Evolutionary conservation across 1,140 invertebrate species (phyloP), one percentile per base, ranked within the genome.

Genomic region (Scaptomyza pallida): DNA sequence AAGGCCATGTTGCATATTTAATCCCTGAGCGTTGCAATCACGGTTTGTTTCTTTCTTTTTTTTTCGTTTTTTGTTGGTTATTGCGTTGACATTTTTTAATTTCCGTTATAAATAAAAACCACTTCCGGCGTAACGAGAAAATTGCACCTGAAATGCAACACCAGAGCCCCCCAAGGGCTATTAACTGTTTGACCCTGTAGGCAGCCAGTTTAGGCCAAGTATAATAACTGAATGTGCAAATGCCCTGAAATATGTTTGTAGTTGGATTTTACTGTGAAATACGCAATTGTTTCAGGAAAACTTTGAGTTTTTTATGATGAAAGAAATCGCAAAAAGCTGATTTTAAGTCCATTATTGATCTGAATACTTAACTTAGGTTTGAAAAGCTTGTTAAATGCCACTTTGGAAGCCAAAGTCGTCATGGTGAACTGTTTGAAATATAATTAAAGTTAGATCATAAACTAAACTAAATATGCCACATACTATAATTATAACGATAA

Each of bases 81-180:
- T 16, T 56, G 64, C 60, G 75, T 70, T 75, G 77, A 74, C 76
- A 85, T 80, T 81, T 86, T 86, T 86, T 86, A 86, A 86, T 86
- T 86, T 86, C 81, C 82, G 82, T 72, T 86, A 72, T 88, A 86
- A 86, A 86, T 81, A 74, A 88, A 88, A 81, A 78, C 78, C 82
- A 75, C 78, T 81, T 86, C 70, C 43, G 57, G 44, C 21, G 35
- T 13, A 17, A 4, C 21, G 33, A 45, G 57, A 1, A 62, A 33
- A 41, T 62, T 10, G n/a, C 16, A 69, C 41, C 41, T 69, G 26
- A 30, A 52, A 13, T 30, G 40, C 30, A 21, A 9, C 0, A n/a
- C 13, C 16, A 37, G 37, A n/a, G n/a, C n/a, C n/a, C n/a, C 6
- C 13, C 3, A 9, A 56, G 5, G 2, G 47, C 19, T 60, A 9